Evolutionary conservation across 2,888 invertebrate species (phyloP).

Genomic region (Furcula furcula): DNA sequence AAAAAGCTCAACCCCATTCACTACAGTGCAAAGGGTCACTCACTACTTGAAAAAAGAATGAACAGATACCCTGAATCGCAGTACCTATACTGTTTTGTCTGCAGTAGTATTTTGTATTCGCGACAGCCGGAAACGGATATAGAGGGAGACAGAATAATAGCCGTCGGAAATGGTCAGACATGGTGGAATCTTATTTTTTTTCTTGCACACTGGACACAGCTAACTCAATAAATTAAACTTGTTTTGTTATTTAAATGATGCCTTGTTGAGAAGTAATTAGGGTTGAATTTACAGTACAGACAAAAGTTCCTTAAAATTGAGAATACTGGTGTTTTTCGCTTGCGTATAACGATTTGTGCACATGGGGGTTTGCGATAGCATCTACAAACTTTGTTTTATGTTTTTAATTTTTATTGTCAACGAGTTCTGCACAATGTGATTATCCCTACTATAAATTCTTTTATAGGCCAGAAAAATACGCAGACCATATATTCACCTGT

Average conservation of each 20-base stretch:
- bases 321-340: slow-evolving; percentile 33
- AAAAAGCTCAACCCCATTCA: slow-evolving; percentile 8
- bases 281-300: slow-evolving; percentile 22
- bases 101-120: slow-evolving; percentile 74
- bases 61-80: slow-evolving; percentile 24
- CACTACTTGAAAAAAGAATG: slow-evolving; percentile 15
- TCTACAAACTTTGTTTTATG: slow-evolving; percentile 17
- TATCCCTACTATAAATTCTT: no score
- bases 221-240: slow-evolving; percentile 52
- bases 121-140: slow-evolving; percentile 80
- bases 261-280: slow-evolving; percentile 21
- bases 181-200: slow-evolving; percentile 74
- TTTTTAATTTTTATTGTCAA: slow-evolving; percentile 11
- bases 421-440: not conserved
- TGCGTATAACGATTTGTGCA: slow-evolving; percentile 45
- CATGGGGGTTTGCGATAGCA: slow-evolving; percentile 40
- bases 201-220: slow-evolving; percentile 68
- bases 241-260: slow-evolving; percentile 22
- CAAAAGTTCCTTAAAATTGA: slow-evolving; percentile 26
- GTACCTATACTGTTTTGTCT: slow-evolving; percentile 48
- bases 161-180: slow-evolving; percentile 82
- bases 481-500: no score
- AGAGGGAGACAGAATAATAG: slow-evolving; percentile 82
- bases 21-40: slow-evolving; percentile 16
- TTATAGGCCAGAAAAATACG: no score